Base-by-base conservation (phyloP, 2,797 vertebrate genomes). In the Denticeps clupeoides region DNA sequence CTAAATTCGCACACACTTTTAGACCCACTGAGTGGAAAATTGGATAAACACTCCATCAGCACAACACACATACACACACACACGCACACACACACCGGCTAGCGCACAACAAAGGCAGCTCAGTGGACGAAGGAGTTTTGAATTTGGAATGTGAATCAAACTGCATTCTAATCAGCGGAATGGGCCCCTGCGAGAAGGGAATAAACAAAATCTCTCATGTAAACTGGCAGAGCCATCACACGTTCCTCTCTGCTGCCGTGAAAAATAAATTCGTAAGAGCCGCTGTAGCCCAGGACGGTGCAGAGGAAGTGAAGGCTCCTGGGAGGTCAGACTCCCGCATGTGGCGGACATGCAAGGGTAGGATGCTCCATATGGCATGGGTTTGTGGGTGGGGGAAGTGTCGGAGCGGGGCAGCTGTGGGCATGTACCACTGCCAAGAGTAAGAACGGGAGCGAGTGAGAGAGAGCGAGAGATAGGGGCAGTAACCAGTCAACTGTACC, bases 11-110 rank as follows among this genome's bases (percentile, higher is more conserved):
- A 71, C 65, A 71, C 71, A 65, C 65, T 69, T 73, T 68, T 70
- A 65, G 69, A 72, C 69, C 70, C 59, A 60, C 59, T 37, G 65
- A 72, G 76, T 74, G 72, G 73, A 80, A 80, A 78, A 80, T 75
- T 59, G 47, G 56, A 78, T 68, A 79, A 82, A 77, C 75, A 76
- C 67, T 73, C 74, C 54, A 77, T 72, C 77, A 73, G 62, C 55
- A 49, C 68, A 56, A 61, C 62, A 38, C 33, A 37, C 33, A 18
- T 33, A 37, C 15, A 19, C 8, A 24, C 23, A 24, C 23, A 24
- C 23, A 24, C 6, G 13, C 29, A 32, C 29, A 32, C 8, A 28
- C 27, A 28, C 3, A n/a, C n/a, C 45, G 29, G 46, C 50, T 32
- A 35, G 47, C 32, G 31, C 31, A 41, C 28, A 50, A 31, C 32